phyloP scores from a whole-genome alignment of 2,888 invertebrate genomes.

The Pteria penguin region DNA sequence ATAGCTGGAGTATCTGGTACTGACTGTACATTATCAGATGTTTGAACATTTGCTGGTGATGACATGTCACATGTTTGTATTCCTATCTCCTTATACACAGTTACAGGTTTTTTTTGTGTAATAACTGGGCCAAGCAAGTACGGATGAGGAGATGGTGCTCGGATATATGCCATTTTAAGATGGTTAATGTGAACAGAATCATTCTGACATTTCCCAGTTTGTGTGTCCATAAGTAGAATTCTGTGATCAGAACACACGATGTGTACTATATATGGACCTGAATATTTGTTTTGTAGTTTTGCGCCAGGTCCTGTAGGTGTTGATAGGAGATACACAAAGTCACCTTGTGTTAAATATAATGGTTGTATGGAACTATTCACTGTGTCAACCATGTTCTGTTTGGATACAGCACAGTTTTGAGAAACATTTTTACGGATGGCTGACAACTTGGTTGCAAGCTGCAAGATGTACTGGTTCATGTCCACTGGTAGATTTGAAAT shows the following conservation, averaged over 20 bases:
- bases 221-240: conserved; percentile 9
- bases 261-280: conserved; percentile 20
- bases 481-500: not conserved
- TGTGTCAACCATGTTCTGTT: conserved; percentile 15
- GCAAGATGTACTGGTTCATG: conserved; percentile 6
- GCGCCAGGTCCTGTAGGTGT: conserved; percentile 9
- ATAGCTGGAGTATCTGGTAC: not conserved
- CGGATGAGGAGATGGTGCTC: too few species aligned
- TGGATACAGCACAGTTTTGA: not conserved
- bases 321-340: conserved; percentile 17
- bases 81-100: not conserved
- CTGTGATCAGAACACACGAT: conserved; percentile 14
- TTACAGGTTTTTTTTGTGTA: not conserved
- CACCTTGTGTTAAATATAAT: conserved; percentile 5
- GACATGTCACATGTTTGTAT: not conserved
- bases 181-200: conserved; percentile 10
- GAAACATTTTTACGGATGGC: conserved; percentile 15
- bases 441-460: not conserved
- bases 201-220: not conserved
- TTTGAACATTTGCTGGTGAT: not conserved
- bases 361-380: not conserved
- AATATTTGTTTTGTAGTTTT: conserved; percentile 19
- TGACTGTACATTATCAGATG: not conserved
- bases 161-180: conserved; percentile 25
- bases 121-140: not conserved